Base-by-base conservation (phyloP, 1,140 invertebrate species). In the Eulimnadia texana region DNA sequence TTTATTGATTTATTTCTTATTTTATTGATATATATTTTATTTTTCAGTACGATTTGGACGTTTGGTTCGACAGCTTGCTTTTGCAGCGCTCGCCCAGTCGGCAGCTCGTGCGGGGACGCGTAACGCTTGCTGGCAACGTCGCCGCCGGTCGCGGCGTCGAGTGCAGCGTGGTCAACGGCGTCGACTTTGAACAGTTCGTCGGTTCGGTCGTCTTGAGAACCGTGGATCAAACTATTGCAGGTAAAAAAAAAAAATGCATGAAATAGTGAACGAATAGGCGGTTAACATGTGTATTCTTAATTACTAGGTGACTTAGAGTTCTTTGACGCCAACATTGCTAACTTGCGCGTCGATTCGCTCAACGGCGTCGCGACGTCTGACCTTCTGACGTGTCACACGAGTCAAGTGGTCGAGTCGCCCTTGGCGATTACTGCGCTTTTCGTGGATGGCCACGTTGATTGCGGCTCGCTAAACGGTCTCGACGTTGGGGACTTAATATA, bases 301-400 rank as follows among this genome's bases (percentile, higher is more conserved):
- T 42, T 42, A 42, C 33, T n/a, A n/a, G n/a, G n/a, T n/a, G n/a
- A n/a, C n/a, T n/a, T n/a, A n/a, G n/a, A n/a, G n/a, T n/a, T n/a
- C n/a, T n/a, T n/a, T n/a, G n/a, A n/a, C n/a, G n/a, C n/a, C n/a
- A n/a, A n/a, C n/a, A n/a, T n/a, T n/a, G n/a, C n/a, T n/a, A n/a
- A n/a, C n/a, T n/a, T n/a, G n/a, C n/a, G n/a, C n/a, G 27, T 57
- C 16, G 55, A 57, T 28, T 57, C 55, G n/a, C 24, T 57, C 6
- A 57, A 57, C 55, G 16, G 22, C 11, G 0, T 33, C 55, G 1
- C 16, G 10, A 16, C 29, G 10, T 2, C 25, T 22, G 55, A 57
- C 33, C 28, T 57, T 13, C 10, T 57, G 13, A 57, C 27, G 13
- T 28, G 13, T 11, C 29, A 23, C 11, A 33, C 27, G 2, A 20